Conservation (phyloP, 2,797 vertebrate species). For the Sebastes melanostomus region DNA sequence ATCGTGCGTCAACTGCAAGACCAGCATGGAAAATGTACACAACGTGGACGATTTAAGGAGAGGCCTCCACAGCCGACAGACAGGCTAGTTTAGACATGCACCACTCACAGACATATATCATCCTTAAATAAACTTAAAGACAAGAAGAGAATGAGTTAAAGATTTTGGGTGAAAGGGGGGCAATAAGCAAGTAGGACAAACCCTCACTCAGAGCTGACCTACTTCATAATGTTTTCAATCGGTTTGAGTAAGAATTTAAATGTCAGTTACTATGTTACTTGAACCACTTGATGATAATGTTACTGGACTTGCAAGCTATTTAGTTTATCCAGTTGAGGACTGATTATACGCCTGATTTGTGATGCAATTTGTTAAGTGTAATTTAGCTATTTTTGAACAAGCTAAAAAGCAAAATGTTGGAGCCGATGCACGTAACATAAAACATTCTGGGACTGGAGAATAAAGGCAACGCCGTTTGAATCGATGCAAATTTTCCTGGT, state of each 20-base stretch:
- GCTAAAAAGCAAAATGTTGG: conserved; percentile 11
- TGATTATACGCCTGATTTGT: conserved; percentile 3
- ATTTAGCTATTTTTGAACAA: conserved; percentile 5
- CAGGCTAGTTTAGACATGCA: conserved; percentile 41
- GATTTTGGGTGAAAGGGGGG: conserved; percentile 13
- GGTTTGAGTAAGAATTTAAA: neutral
- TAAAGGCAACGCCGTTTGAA: conserved; percentile 16
- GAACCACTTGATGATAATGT: conserved; percentile 8
- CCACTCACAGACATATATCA: conserved; percentile 32
- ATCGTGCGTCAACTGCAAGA: neutral
- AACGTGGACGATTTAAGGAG: neutral
- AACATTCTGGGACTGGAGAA: conserved; percentile 13
- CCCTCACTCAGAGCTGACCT: conserved; percentile 7
- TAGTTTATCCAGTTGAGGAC: neutral
- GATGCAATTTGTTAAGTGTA: neutral
- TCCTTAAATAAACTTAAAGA: conserved; percentile 57
- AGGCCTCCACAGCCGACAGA: neutral
- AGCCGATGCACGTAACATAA: neutral
- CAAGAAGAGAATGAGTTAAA: conserved; percentile 28
- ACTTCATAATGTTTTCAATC: neutral
- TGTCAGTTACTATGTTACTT: neutral
- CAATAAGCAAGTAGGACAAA: conserved; percentile 2
- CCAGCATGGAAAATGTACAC: conserved; percentile 1
- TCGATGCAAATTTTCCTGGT: conserved; percentile 51
- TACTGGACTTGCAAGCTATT: neutral